A percentile compares a stretch with the other conserved stretches of the same genome.
These are phyloP conservation scores for Myiotriccus ornatus DNA, from an alignment of 2,797 vertebrate genomes.

Conservation along the genomic window DNA sequence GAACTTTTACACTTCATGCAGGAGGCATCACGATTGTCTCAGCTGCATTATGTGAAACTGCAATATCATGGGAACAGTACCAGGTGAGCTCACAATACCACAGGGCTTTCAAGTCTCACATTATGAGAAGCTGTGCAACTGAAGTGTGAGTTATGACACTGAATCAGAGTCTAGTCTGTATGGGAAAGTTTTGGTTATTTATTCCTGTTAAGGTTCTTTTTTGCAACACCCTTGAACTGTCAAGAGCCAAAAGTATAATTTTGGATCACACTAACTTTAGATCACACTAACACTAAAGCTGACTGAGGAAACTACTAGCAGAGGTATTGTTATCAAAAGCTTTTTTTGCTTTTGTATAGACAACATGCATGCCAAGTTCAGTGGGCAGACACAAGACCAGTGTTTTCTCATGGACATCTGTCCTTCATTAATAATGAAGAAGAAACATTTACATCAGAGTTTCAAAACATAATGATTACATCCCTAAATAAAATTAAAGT, in stretches of 20 bases:
- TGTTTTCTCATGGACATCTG: background rate
- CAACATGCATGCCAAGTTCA: background rate
- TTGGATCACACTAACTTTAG: background rate
- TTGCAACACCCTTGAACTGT: background rate
- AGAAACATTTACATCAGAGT: background rate
- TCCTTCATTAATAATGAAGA: background rate
- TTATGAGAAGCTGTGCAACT: background rate
- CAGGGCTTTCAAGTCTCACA: background rate
- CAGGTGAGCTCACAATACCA: background rate
- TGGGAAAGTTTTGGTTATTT: background rate
- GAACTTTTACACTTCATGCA: background rate
- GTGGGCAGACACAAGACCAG: background rate
- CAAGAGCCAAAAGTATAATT: background rate
- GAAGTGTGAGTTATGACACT: accelerated
- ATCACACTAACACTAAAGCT: background rate
- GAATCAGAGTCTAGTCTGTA: background rate
- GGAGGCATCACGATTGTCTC: background rate
- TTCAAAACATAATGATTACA: background rate
- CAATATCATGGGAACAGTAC: background rate
- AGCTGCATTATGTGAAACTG: background rate
- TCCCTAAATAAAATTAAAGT: background rate
- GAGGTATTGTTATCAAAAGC: background rate
- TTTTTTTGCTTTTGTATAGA: background rate
- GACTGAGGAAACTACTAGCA: background rate
- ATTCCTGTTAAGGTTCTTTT: background rate